Percentiles rank a stretch among this genome's conserved stretches.
phyloP scores from a whole-genome alignment of 2,113 vertebrate species.

The Mustela lutreola region DNA sequence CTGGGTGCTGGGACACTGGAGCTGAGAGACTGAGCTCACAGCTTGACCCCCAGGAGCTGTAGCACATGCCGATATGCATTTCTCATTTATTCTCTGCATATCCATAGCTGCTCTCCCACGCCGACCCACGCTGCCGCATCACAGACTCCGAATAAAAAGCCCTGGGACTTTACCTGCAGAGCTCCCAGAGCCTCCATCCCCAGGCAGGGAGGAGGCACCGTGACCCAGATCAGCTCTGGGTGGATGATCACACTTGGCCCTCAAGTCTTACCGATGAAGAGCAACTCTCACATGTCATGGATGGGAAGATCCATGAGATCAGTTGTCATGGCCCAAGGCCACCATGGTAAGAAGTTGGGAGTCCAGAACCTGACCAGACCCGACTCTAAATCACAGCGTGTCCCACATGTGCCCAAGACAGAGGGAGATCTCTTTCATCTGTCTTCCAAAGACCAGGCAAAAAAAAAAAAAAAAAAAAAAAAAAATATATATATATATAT shows the following conservation, averaged over 20 bases:
- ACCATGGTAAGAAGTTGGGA: neutral
- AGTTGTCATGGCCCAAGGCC: rapidly evolving
- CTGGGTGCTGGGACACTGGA: neutral
- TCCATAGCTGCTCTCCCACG: neutral
- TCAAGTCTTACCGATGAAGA: neutral
- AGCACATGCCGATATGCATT: neutral
- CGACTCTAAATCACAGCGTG: rapidly evolving
- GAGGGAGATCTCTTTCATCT: neutral
- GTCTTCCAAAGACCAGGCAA: neutral
- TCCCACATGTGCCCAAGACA: rapidly evolving
- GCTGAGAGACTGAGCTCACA: neutral
- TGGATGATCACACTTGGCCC: neutral
- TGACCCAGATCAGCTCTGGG: rapidly evolving
- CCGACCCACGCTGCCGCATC: neutral
- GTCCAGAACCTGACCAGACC: neutral
- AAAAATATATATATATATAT: too few species aligned
- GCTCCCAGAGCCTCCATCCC: neutral
- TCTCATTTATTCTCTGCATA: neutral
- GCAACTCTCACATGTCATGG: rapidly evolving
- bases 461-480: neutral
- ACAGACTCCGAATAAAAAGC: neutral
- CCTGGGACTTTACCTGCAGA: neutral
- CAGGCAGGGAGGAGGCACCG: rapidly evolving
- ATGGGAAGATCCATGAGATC: rapidly evolving
- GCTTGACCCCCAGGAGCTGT: neutral